phyloP scores from a whole-genome alignment of 2,113 vertebrate genomes.

The Rhineura floridana region DNA sequence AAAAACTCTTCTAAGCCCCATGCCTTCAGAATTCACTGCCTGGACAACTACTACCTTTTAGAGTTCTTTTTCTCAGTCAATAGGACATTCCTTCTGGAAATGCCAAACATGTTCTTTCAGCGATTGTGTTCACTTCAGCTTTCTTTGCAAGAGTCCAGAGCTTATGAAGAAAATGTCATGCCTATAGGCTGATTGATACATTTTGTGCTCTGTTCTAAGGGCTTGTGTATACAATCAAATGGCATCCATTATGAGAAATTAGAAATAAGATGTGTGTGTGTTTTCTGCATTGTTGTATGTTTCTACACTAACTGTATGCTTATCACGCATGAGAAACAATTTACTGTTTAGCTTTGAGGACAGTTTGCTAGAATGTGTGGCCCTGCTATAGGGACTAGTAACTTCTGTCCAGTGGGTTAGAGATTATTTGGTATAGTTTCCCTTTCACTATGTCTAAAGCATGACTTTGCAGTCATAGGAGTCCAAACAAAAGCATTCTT shows the following conservation, averaged over 20 bases:
- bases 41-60: constrained; percentile 47
- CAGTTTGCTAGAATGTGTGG: neutral
- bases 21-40: constrained; percentile 28
- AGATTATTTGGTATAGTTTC: neutral
- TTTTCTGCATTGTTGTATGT: neutral
- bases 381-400: neutral
- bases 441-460: neutral
- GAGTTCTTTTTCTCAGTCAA: constrained; percentile 18
- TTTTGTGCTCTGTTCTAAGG: constrained; percentile 26
- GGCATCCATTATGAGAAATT: neutral
- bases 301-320: neutral
- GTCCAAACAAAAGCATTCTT: neutral
- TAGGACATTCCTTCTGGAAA: constrained; percentile 44
- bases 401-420: no score
- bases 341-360: neutral
- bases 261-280: neutral
- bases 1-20: constrained; percentile 31
- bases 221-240: neutral
- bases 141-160: constrained; percentile 28
- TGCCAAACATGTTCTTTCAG: constrained; percentile 52
- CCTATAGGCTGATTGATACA: constrained; percentile 23
- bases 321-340: neutral
- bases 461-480: neutral
- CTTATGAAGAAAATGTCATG: constrained; percentile 30
- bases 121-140: constrained; percentile 51